Evolutionary conservation across 23 tunicate species (phyloP).

Genomic region (Halocynthia roretzi): DNA sequence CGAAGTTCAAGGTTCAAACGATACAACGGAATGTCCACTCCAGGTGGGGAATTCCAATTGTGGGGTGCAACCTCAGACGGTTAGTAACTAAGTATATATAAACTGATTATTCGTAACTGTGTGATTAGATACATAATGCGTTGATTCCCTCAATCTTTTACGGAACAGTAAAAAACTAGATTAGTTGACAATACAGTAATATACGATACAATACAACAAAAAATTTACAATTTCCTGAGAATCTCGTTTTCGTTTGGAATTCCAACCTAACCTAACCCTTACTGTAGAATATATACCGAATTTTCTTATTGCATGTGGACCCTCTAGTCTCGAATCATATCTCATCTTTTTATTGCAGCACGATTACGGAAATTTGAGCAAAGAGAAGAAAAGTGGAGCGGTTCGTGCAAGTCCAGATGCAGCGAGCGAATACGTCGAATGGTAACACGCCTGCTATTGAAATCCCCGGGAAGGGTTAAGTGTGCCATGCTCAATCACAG

Average conservation of each 20-base stretch:
- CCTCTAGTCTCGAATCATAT: not conserved
- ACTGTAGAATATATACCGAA: not conserved
- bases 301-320: not conserved
- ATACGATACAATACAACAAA: too few species aligned
- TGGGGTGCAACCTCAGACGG: conserved; percentile 12
- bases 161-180: too few species aligned
- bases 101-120: too few species aligned
- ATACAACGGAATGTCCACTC: not conserved
- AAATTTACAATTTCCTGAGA: too few species aligned
- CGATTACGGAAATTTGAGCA: conserved; percentile 18
- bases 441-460: not conserved
- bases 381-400: conserved; percentile 33
- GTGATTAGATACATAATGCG: too few species aligned
- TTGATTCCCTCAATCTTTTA: too few species aligned
- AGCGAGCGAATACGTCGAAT: conserved; percentile 6
- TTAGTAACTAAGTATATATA: not conserved
- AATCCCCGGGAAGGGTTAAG: conserved; percentile 1
- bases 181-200: too few species aligned
- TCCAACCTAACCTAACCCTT: too few species aligned
- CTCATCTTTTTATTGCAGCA: conserved; percentile 2
- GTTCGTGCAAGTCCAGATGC: conserved; percentile 12
- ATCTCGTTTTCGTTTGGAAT: too few species aligned
- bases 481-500: not conserved
- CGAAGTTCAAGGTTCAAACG: conserved; percentile 7
- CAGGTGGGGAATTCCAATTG: conserved; percentile 7